Evolutionary conservation across 2,113 vertebrate genomes (phyloP).

Genomic region (Amazona vittata): DNA sequence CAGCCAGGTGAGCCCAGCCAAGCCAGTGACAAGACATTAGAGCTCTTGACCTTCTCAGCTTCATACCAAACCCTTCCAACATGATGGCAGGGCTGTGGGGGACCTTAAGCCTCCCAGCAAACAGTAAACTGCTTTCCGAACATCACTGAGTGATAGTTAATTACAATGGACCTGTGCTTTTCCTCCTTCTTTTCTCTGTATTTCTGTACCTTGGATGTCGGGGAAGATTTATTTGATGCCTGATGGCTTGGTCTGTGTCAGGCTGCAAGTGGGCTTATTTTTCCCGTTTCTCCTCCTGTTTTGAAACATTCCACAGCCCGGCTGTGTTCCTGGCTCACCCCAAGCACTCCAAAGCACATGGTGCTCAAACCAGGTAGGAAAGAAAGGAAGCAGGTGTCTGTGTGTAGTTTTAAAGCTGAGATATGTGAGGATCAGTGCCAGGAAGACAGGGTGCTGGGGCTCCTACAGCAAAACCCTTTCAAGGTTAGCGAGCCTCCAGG

Average conservation of each 20-base stretch:
- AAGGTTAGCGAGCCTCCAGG: background rate
- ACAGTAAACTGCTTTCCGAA: background rate
- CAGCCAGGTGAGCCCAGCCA: background rate
- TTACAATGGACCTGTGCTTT: background rate
- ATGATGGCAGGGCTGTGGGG: background rate
- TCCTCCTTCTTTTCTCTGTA: background rate
- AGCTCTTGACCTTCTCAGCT: background rate
- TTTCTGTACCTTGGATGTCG: background rate
- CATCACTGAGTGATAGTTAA: background rate
- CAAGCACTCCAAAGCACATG: background rate
- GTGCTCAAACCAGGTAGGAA: background rate
- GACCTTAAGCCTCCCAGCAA: background rate
- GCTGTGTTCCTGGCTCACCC: background rate
- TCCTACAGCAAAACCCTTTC: background rate
- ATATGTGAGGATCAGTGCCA: accelerated
- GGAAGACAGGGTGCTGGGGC: background rate
- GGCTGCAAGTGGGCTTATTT: background rate
- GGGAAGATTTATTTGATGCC: background rate
- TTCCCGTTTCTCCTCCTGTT: background rate
- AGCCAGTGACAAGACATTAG: accelerated
- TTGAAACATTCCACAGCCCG: background rate
- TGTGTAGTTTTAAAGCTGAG: background rate
- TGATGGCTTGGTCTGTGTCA: background rate
- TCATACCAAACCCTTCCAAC: accelerated
- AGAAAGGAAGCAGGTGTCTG: background rate